These are phyloP conservation scores for Microcebus lehilahytsara DNA, from an alignment of 2,113 vertebrate species.

Conservation along the genomic window DNA sequence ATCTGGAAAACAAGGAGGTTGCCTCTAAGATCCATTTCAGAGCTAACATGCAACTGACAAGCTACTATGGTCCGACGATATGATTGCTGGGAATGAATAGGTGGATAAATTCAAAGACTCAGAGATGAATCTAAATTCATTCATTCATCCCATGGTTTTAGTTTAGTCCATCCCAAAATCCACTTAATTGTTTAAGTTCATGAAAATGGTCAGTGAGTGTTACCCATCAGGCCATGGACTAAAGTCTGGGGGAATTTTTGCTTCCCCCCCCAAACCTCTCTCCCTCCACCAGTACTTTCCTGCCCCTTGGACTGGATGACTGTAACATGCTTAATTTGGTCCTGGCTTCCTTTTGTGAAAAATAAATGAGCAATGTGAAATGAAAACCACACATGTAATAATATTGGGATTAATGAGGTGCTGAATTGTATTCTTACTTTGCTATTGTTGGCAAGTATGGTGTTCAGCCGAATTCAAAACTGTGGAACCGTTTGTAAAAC, in stretches of 20 bases:
- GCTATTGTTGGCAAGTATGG: constrained; percentile 67
- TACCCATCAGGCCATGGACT: background rate
- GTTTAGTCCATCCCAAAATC: background rate
- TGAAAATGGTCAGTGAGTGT: background rate
- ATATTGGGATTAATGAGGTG: constrained; percentile 73
- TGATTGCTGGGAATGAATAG: background rate
- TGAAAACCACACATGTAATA: constrained; percentile 73
- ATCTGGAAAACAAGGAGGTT: background rate
- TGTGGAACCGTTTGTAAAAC: constrained; percentile 33
- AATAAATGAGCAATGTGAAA: constrained; percentile 72
- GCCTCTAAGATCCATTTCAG: background rate
- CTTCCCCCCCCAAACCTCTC: background rate
- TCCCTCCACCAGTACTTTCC: background rate
- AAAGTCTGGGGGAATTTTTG: background rate
- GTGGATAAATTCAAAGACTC: background rate
- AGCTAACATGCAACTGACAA: background rate
- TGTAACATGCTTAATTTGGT: constrained; percentile 53
- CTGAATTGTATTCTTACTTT: constrained; percentile 71
- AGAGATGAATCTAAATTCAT: background rate
- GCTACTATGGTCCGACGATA: background rate
- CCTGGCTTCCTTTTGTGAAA: constrained; percentile 68
- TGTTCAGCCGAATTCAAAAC: constrained; percentile 54
- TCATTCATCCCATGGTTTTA: background rate
- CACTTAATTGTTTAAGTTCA: constrained; percentile 8
- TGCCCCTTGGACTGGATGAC: constrained; percentile 51